Evolutionary conservation across 2,888 invertebrate genomes (phyloP).

Genomic region (Chrysomela aeneicollis): DNA sequence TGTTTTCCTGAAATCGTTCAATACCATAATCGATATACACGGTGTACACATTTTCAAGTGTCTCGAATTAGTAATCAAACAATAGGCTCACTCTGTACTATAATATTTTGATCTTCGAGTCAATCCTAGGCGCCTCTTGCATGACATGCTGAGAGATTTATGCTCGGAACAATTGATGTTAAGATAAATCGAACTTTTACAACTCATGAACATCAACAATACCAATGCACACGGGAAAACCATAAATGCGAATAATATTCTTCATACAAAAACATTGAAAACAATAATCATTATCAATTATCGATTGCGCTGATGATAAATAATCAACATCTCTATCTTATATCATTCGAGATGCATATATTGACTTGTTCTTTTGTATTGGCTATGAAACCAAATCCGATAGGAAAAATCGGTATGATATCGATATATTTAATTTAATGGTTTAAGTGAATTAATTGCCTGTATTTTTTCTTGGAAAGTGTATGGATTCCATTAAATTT

Average conservation of each 20-base stretch:
- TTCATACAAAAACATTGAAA: background rate
- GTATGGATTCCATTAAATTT: constrained; percentile 28
- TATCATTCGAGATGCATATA: background rate
- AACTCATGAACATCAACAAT: too few species aligned
- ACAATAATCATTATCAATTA: background rate
- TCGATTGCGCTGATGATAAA: background rate
- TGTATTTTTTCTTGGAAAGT: constrained; percentile 19
- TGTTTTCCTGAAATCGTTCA: too few species aligned
- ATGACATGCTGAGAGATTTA: too few species aligned
- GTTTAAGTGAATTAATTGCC: constrained; percentile 7
- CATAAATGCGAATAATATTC: background rate
- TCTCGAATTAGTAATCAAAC: too few species aligned
- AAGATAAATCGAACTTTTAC: background rate
- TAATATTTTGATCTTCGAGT: too few species aligned
- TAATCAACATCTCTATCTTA: background rate
- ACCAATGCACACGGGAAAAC: background rate
- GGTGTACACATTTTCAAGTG: too few species aligned
- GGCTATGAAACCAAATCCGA: background rate
- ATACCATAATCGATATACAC: too few species aligned
- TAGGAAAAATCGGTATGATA: background rate
- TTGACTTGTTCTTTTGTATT: too few species aligned
- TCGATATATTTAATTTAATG: constrained; percentile 15
- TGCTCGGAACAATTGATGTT: too few species aligned
- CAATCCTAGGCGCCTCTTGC: too few species aligned
- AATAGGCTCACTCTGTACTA: too few species aligned